Percentiles rank a stretch among this genome's conserved stretches.
Evolutionary conservation across 2,888 invertebrate genomes (phyloP).

Genomic region (Geophilus truncorum): DNA sequence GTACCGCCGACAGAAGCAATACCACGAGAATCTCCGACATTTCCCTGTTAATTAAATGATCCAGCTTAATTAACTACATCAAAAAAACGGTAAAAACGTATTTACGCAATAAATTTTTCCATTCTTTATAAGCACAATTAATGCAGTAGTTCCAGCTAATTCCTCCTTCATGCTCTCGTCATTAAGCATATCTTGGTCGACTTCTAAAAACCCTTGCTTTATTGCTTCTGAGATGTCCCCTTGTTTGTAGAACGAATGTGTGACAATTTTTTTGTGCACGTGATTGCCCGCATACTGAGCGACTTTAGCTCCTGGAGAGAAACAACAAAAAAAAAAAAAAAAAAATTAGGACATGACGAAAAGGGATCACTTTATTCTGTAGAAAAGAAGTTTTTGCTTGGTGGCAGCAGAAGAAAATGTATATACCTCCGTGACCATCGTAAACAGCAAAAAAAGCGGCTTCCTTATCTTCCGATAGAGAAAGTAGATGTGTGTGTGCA

Average conservation of each 20-base stretch:
- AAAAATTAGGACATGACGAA: too few species aligned
- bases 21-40: constrained; percentile 95
- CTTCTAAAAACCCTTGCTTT: constrained; percentile 79
- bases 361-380: too few species aligned
- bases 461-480: constrained; percentile 84
- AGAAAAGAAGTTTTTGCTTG: too few species aligned
- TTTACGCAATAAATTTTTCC: constrained; percentile 81
- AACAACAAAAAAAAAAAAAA: too few species aligned
- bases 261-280: constrained; percentile 84
- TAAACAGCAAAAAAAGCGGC: constrained; percentile 95
- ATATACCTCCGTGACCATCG: constrained; percentile 83
- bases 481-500: constrained; percentile 91
- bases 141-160: constrained; percentile 91
- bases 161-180: constrained; percentile 85
- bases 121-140: constrained; percentile 77
- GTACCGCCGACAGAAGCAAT: constrained; percentile 80
- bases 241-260: constrained; percentile 72
- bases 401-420: not conserved
- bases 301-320: constrained; percentile 67
- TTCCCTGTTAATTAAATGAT: constrained; percentile 57
- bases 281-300: constrained; percentile 94
- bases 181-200: constrained; percentile 87
- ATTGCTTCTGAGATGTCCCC: constrained; percentile 81
- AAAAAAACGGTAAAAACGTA: too few species aligned
- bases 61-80: not conserved